phyloP scores from a whole-genome alignment of 2,797 vertebrate genomes.

The Neosilurus mollespiculum region DNA sequence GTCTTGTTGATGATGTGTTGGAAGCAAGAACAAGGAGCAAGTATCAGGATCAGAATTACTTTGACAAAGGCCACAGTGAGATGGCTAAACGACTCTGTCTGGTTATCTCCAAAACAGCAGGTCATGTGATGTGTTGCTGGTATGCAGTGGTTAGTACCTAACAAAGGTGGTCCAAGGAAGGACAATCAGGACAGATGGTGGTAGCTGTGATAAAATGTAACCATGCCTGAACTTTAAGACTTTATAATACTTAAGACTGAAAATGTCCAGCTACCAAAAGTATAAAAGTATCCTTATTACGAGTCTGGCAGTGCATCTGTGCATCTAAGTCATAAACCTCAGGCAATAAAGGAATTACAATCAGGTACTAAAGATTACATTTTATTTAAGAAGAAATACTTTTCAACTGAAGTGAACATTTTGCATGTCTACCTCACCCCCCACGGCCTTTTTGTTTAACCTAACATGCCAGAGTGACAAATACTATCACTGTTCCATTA shows the following conservation, averaged over 20 bases:
- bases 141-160: too few relatives aligned
- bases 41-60: too few relatives aligned
- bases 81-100: too few relatives aligned
- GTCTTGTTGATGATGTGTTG: too few relatives aligned
- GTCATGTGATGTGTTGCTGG: too few relatives aligned
- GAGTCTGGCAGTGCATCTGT: neutral
- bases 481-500: neutral
- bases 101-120: too few relatives aligned
- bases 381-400: neutral
- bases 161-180: too few relatives aligned
- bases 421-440: neutral
- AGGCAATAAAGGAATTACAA: slow-evolving; percentile 9
- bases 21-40: too few relatives aligned
- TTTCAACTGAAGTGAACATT: neutral
- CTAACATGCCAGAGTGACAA: neutral
- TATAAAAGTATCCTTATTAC: neutral
- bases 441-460: neutral
- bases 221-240: neutral
- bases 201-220: neutral
- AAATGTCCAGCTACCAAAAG: neutral
- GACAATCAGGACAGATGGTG: neutral
- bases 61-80: too few relatives aligned
- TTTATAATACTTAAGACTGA: neutral
- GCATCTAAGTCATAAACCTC: neutral
- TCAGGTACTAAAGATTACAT: neutral